These are phyloP conservation scores for Brienomyrus longianalis DNA, from an alignment of 2,113 vertebrate species.

Conservation along the genomic window DNA sequence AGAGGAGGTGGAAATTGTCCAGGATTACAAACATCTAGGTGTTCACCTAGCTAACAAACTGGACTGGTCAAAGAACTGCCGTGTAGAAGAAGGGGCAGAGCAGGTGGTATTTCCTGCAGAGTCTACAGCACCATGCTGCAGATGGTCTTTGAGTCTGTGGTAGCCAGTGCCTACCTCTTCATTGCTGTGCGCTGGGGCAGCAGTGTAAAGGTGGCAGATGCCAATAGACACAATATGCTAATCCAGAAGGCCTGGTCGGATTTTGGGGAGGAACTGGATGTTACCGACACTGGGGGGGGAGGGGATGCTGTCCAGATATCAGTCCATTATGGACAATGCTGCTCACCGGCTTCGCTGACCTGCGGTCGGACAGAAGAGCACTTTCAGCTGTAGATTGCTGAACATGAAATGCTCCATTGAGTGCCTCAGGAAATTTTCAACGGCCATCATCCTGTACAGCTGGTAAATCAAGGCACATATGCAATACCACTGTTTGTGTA, in stretches of 20 bases:
- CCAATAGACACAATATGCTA: too few species aligned
- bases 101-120: not conserved
- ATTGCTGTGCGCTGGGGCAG: too few species aligned
- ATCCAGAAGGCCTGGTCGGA: too few species aligned
- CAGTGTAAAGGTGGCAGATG: too few species aligned
- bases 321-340: not conserved
- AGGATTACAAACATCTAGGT: not conserved
- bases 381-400: not conserved
- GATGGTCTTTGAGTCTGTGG: too few species aligned
- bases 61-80: not conserved
- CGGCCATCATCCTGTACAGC: not conserved
- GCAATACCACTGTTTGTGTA: not conserved
- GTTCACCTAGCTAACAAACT: not conserved
- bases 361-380: not conserved
- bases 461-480: not conserved
- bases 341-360: not conserved
- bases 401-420: not conserved
- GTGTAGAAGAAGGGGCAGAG: not conserved
- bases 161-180: too few species aligned
- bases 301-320: too few species aligned
- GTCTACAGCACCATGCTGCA: not conserved
- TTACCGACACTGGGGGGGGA: too few species aligned
- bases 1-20: not conserved
- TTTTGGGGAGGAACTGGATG: too few species aligned
- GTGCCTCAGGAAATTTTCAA: not conserved